These are phyloP conservation scores for Listronotus oregonensis DNA, from an alignment of 1,140 invertebrate species.

Conservation along the genomic window DNA sequence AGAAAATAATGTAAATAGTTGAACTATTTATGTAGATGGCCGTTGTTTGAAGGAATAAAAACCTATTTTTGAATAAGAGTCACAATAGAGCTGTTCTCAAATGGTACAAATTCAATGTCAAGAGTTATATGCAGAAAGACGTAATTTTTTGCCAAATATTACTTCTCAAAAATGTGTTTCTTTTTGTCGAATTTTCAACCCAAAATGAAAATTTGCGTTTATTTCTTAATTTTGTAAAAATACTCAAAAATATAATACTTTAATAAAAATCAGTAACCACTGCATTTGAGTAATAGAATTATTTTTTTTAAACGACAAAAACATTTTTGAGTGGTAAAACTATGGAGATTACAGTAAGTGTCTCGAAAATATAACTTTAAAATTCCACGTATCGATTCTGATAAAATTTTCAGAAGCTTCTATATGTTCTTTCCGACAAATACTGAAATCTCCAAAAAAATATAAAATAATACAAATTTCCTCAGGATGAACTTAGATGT, in stretches of 20 bases:
- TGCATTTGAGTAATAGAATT: no score
- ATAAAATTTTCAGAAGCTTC: no score
- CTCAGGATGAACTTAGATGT: conserved; percentile 52
- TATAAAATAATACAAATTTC: conserved; percentile 46
- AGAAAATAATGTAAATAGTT: conserved; percentile 26
- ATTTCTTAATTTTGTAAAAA: no score
- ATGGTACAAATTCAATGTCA: conserved; percentile 40
- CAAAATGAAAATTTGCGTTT: no score
- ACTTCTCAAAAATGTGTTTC: conserved; percentile 12
- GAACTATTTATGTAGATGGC: conserved; percentile 24
- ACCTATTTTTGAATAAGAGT: conserved; percentile 34
- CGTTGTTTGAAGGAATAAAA: conserved; percentile 20
- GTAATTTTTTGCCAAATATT: conserved; percentile 11
- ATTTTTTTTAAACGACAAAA: neutral
- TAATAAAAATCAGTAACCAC: no score
- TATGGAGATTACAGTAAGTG: no score
- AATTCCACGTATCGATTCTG: no score
- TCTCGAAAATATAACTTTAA: neutral
- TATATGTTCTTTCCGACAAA: neutral
- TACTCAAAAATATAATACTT: no score
- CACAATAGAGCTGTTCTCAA: conserved; percentile 35
- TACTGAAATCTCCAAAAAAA: conserved; percentile 48
- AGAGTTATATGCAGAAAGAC: conserved; percentile 23
- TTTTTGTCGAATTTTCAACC: neutral
- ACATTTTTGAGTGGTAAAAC: no score